Conservation (phyloP, 35 echinoderm and acorn worm species). For the Strongylocentrotus purpuratus region DNA sequence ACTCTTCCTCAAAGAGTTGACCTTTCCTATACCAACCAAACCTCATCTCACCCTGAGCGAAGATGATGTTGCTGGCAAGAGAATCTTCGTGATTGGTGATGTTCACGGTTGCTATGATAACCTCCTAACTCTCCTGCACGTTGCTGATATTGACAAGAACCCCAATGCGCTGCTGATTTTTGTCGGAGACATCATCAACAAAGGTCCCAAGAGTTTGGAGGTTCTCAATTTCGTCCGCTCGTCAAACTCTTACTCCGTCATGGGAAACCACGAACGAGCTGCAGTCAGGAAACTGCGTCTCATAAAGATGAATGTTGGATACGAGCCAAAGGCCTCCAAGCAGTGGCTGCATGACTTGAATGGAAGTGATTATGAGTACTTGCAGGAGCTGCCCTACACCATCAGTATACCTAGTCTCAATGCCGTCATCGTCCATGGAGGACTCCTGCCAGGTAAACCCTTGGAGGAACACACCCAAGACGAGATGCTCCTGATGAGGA, state of each 20-base stretch:
- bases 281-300: constrained; percentile 38
- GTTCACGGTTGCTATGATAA: constrained; percentile 81
- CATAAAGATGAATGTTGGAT: constrained; percentile 46
- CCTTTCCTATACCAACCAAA: neutral
- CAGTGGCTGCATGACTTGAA: constrained; percentile 42
- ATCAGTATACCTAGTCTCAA: constrained; percentile 69
- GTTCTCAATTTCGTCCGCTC: constrained; percentile 52
- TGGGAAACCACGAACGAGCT: constrained; percentile 74
- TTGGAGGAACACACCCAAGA: constrained; percentile 44
- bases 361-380: constrained; percentile 51
- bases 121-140: constrained; percentile 52
- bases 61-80: constrained; percentile 42
- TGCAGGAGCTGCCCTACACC: constrained; percentile 62
- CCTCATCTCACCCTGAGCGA: constrained; percentile 59
- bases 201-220: constrained; percentile 75
- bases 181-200: constrained; percentile 79
- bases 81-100: constrained; percentile 72
- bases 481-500: constrained; percentile 74
- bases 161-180: constrained; percentile 52
- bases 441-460: constrained; percentile 60
- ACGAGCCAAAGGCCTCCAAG: constrained; percentile 35
- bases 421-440: constrained; percentile 71
- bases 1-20: neutral
- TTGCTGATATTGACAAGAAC: constrained; percentile 36
- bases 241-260: constrained; percentile 45